phyloP scores from a whole-genome alignment of 2,113 vertebrate species.

The Tichodroma muraria region DNA sequence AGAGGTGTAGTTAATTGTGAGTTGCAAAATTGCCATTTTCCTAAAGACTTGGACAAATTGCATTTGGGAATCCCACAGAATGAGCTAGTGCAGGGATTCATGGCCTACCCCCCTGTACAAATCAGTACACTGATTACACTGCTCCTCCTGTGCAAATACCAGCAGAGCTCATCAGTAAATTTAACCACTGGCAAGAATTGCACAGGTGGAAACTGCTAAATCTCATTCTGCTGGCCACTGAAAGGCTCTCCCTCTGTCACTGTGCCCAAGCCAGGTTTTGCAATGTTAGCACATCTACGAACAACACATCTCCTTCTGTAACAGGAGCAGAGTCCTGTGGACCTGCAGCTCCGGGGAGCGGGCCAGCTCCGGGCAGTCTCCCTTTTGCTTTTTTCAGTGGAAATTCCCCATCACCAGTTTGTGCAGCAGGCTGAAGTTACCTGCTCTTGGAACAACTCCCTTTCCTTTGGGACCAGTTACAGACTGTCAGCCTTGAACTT shows the following conservation, averaged over 20 bases:
- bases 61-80: neutral
- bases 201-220: neutral
- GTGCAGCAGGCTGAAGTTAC: neutral
- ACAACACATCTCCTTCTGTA: neutral
- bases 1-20: neutral
- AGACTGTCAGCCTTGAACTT: slow-evolving; percentile 2
- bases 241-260: neutral
- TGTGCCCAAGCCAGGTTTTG: neutral
- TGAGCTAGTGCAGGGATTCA: neutral
- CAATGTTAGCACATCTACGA: slow-evolving; percentile 17
- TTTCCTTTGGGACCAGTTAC: slow-evolving; percentile 7
- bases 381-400: neutral
- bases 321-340: slow-evolving; percentile 26
- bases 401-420: slow-evolving; percentile 5
- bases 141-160: neutral
- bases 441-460: neutral
- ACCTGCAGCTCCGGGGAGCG: neutral
- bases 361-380: neutral
- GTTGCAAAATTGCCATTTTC: neutral
- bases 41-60: neutral
- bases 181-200: neutral
- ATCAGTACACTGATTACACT: neutral
- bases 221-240: neutral
- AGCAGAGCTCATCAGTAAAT: neutral
- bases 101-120: neutral